These are phyloP conservation scores for Hypothenemus hampei DNA, from an alignment of 1,140 invertebrate species.

Conservation along the genomic window DNA sequence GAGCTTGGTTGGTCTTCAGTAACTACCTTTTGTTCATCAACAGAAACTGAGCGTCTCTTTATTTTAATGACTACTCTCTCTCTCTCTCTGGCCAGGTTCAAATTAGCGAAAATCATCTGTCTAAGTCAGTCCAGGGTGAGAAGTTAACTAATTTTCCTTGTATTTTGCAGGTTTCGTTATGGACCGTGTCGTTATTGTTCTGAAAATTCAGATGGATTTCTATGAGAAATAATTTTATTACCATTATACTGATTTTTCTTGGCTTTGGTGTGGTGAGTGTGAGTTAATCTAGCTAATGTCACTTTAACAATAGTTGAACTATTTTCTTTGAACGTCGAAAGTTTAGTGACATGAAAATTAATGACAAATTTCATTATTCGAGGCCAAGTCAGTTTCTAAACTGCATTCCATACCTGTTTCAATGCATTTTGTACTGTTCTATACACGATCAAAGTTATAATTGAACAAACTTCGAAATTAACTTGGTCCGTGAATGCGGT, in stretches of 20 bases:
- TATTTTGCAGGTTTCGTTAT: constrained; percentile 18
- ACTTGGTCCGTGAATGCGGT: constrained; percentile 5
- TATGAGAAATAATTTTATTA: no score
- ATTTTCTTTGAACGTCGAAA: no score
- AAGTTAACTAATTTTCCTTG: constrained; percentile 22
- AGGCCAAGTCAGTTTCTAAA: constrained; percentile 2
- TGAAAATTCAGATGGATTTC: constrained; percentile 18
- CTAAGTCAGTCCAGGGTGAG: constrained; percentile 19
- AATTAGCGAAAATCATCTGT: constrained; percentile 21
- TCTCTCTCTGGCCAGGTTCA: constrained; percentile 5
- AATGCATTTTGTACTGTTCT: constrained; percentile 2
- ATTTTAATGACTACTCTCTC: constrained; percentile 21
- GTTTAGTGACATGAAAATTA: no score
- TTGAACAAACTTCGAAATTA: constrained; percentile 18
- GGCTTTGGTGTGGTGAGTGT: no score
- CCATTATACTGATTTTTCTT: no score
- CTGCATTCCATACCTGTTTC: constrained; percentile 9
- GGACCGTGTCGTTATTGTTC: constrained; percentile 11
- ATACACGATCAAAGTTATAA: constrained; percentile 19
- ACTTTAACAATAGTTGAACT: no score
- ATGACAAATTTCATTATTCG: constrained; percentile 9
- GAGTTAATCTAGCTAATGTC: no score
- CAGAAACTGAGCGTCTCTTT: constrained; percentile 17
- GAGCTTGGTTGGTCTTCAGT: neutral
- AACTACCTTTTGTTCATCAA: constrained; percentile 11